Base-by-base conservation (phyloP, 1,140 invertebrate species). In the Drosophila sucinea region DNA sequence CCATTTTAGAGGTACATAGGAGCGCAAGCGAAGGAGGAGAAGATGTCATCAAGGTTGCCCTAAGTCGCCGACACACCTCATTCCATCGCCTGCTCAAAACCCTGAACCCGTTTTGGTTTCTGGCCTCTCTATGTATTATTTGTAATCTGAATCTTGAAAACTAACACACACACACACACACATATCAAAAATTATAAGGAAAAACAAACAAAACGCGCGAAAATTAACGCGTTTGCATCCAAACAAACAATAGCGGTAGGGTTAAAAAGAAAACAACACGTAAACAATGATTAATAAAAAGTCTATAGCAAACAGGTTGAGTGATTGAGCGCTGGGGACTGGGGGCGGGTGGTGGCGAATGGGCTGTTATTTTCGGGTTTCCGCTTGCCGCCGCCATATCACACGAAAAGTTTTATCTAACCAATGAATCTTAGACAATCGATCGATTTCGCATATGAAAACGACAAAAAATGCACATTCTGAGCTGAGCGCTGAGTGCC, bases 191-290 rank as follows among this genome's bases (percentile, higher is more conserved):
- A 82, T 73, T 60, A 77, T 55, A 69, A 40, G 54, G 27, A 27
- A 60, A 64, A 81, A 61, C 63, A 87, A 82, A 83, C 68, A 87
- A 87, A 79, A 68, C 23, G 67, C 61, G 79, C 76, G 58, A 79
- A 82, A 87, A 73, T 73, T 79, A 76, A 79, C 72, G 60, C 69
- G 6, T 76, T 64, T 70, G 23, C 68, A 70, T 38, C 8, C 33
- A 35, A 51, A 51, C 44, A 51, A 38, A 38, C 60, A 11, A n/a
- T 51, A 29, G 58, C 40, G 67, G 47, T 17, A 17, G 17, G 17
- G 17, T 17, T 17, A 17, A 75, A 77, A 65, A 70, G 58, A 33
- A 66, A 38, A 38, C 23, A 51, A 27, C 35, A 51, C 6, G 27
- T 5, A 47, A 29, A 79, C 72, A 79, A 40, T 84, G 65, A 25